Evolutionary conservation across 2,113 vertebrate genomes (phyloP), one percentile per base, ranked within the genome.

Genomic region (Grammomys surdaster): DNA sequence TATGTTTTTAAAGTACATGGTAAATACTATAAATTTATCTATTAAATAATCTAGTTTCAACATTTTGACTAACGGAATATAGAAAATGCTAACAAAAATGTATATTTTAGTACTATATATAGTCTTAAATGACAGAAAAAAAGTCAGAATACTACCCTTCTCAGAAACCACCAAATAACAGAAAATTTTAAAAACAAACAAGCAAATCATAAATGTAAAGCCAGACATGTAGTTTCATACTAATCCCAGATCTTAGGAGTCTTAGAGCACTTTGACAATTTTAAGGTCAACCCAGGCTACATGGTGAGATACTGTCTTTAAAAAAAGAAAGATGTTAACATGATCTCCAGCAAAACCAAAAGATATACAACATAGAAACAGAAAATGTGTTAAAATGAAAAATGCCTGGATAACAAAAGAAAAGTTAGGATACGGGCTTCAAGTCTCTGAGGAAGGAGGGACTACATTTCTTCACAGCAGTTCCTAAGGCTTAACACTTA

Each of bases 21-120:
- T 31, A 95, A 92, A 82, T 67, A 60, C n/a, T 88, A 95, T 43
- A 67, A 82, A 94, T 89, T 43, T 93, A 77, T 90, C 89, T 93
- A 31, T 73, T 95, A 96, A 95, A 22, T 85, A 95, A 95, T 67
- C 54, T 48, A 69, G 65, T 87, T 97, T 94, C 88, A 97, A 96
- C 86, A 97, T 95, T 96, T 78, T 95, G 13, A 85, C 85, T 67
- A 94, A 72, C 40, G 56, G 13, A 94, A 93, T 78, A 95, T 28
- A 33, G 54, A 95, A 94, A 95, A 19, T 40, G 95, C 51, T 82
- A 60, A 60, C 20, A 82, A 82, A 82, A 82, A 60, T 60, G n/a
- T 82, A 48, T 3, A 87, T 69, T 82, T 73, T 63, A 95, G 56
- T 85, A 89, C 67, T 72, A 28, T 51, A 26, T 60, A 73, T 28